Percentiles rank a stretch among this genome's conserved stretches.
These are phyloP conservation scores for Trissonchulus latispiculum DNA, from an alignment of 2,888 invertebrate genomes.

Conservation along the genomic window DNA sequence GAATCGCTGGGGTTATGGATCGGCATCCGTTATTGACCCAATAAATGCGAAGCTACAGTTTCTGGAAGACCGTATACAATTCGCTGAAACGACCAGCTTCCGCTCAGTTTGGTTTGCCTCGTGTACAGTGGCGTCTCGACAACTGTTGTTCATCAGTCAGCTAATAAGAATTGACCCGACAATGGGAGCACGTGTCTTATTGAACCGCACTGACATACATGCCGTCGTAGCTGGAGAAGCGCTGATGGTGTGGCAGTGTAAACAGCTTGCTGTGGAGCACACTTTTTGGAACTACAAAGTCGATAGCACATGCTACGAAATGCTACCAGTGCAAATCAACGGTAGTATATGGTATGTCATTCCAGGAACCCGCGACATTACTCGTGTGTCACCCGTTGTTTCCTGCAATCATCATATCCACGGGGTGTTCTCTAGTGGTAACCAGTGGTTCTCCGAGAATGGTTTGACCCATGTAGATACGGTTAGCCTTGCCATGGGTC, in stretches of 20 bases:
- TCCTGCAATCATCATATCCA: neutral
- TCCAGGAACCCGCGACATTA: neutral
- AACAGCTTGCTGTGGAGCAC: neutral
- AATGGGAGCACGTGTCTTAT: constrained; percentile 13
- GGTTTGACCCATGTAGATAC: neutral
- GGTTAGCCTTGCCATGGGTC: neutral
- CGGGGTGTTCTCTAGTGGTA: neutral
- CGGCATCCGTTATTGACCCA: neutral
- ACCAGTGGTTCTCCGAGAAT: neutral
- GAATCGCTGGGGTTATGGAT: neutral
- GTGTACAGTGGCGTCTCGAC: neutral
- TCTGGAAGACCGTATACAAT: neutral
- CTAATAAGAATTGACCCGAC: constrained; percentile 13
- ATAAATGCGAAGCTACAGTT: constrained; percentile 10
- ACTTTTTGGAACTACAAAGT: constrained; percentile 15
- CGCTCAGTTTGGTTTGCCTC: constrained; percentile 6
- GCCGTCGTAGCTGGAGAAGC: constrained; percentile 17
- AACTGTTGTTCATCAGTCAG: constrained; percentile 9
- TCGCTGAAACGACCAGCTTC: neutral
- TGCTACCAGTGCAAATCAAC: neutral
- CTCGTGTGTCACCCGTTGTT: neutral
- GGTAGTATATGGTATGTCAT: neutral
- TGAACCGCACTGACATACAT: constrained; percentile 10
- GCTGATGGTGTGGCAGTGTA: constrained; percentile 16
- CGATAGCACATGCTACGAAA: constrained; percentile 16